Conservation (phyloP, 1,140 invertebrate genomes). For the Drosophila ficusphila region DNA sequence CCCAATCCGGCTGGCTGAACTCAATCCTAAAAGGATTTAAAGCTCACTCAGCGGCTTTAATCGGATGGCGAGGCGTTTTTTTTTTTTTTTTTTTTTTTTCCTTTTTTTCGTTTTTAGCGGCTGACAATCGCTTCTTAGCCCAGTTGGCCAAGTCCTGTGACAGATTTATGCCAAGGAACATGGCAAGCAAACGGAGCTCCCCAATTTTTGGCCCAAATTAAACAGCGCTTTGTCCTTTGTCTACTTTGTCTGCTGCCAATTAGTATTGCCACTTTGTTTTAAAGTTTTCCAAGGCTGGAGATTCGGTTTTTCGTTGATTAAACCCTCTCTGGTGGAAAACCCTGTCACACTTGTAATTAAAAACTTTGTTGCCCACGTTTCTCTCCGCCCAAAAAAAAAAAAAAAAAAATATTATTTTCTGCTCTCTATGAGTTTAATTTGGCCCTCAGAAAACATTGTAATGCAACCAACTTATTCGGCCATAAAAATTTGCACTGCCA, state of each 20-base stretch:
- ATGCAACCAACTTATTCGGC: slow-evolving; percentile 22
- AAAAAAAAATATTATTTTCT: slow-evolving; percentile 7
- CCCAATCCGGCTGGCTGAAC: slow-evolving; percentile 38
- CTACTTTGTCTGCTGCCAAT: background rate
- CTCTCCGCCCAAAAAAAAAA: too few species aligned
- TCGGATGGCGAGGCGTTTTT: background rate
- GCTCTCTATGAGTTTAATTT: slow-evolving; percentile 14
- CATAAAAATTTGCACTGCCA: slow-evolving; percentile 27
- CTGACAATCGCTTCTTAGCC: slow-evolving; percentile 28
- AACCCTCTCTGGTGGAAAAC: slow-evolving; percentile 2
- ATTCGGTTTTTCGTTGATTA: background rate
- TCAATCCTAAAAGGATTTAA: slow-evolving; percentile 50
- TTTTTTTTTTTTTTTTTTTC: too few species aligned
- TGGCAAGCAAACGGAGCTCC: too few species aligned
- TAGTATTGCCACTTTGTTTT: background rate
- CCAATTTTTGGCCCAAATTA: background rate
- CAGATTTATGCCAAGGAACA: slow-evolving; percentile 15
- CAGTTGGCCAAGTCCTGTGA: slow-evolving; percentile 4
- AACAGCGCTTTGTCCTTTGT: too few species aligned
- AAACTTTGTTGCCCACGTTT: slow-evolving; percentile 12
- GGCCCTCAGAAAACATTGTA: slow-evolving; percentile 22
- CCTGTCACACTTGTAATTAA: slow-evolving; percentile 39
- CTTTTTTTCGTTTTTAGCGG: too few species aligned
- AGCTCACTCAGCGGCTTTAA: background rate
- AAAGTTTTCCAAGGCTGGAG: background rate